Conservation (phyloP, 2,113 vertebrate species). For the Zeus faber region DNA sequence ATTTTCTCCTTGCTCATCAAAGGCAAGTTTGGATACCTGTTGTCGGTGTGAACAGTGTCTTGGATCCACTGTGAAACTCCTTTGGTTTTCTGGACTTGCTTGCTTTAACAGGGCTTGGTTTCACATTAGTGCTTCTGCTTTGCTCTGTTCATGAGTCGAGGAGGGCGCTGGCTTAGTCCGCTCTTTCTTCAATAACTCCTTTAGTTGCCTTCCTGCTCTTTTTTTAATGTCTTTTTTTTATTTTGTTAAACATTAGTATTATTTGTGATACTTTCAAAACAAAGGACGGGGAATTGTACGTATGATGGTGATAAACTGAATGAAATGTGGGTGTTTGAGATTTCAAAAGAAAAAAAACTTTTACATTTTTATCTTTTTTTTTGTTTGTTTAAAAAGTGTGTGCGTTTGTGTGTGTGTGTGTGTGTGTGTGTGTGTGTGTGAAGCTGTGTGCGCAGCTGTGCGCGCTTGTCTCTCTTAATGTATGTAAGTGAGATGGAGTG, state of each 20-base stretch:
- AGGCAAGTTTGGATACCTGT: not conserved
- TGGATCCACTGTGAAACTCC: no score
- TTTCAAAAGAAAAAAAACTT: conserved; percentile 27
- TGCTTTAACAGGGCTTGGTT: not conserved
- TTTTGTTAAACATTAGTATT: conserved; percentile 55
- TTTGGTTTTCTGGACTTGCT: no score
- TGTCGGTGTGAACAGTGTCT: conserved; percentile 6
- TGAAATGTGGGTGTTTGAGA: conserved; percentile 32
- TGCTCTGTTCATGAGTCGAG: conserved; percentile 22
- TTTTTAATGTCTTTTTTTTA: conserved; percentile 23
- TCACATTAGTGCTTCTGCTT: conserved; percentile 14
- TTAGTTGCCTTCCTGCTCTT: conserved; percentile 36
- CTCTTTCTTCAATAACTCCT: conserved; percentile 47
- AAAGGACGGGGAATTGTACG: conserved; percentile 35
- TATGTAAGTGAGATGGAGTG: conserved; percentile 4
- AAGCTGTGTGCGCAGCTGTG: conserved; percentile 29
- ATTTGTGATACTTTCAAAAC: conserved; percentile 48
- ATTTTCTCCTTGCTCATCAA: conserved; percentile 19
- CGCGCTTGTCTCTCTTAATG: conserved; percentile 25
- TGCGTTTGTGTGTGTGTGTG: conserved; percentile 20
- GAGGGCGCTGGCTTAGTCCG: conserved; percentile 14
- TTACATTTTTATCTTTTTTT: conserved; percentile 61
- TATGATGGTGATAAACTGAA: conserved; percentile 39
- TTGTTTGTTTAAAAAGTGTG: no score
- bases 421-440: conserved; percentile 15